Evolutionary conservation across 2,797 vertebrate genomes (phyloP), one percentile per base, ranked within the genome.

Genomic region (Eutrigla gurnardus): DNA sequence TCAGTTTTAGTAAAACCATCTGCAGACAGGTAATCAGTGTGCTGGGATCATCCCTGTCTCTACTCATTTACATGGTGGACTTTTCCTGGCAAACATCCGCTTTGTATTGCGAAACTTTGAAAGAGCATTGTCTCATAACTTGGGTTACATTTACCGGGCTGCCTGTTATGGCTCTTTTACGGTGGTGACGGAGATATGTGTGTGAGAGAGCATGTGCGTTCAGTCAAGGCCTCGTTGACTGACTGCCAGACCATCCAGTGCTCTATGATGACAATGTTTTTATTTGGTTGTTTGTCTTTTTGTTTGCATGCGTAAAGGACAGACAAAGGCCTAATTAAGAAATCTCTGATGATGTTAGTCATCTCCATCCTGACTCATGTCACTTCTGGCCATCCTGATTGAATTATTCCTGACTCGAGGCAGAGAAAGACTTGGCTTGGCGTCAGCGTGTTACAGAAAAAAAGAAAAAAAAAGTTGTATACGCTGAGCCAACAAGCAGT

Each of bases 371-470:
- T 73, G 75, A 84, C 62, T 89, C 73, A 81, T 78, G 67, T 86
- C 78, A 81, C 81, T 70, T 69, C 50, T 77, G 84, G 71, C 76
- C 70, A 83, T 81, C 65, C 61, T 83, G 82, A 83, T 73, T 81
- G 46, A 84, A 83, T 90, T 80, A 86, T 60, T 49, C 75, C 79
- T 68, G 53, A 89, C 86, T 85, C 61, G 73, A 84, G 79, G 82
- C 85, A 77, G 80, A 82, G 80, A 85, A 91, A 83, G 70, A 73
- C 80, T 88, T 89, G 91, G 88, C 78, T 68, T 76, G 59, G 32
- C 65, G 37, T 83, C 75, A 72, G 67, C 52, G 10, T 65, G 77
- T 71, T 78, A 80, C 78, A 86, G 80, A 81, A 90, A 89, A 75
- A 25, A 25, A 25, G 2, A 25, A 25, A 25, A 25, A 25, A 25